Evolutionary conservation across 2,113 vertebrate genomes (phyloP), one percentile per base, ranked within the genome.

Genomic region (Raphicerus campestris): DNA sequence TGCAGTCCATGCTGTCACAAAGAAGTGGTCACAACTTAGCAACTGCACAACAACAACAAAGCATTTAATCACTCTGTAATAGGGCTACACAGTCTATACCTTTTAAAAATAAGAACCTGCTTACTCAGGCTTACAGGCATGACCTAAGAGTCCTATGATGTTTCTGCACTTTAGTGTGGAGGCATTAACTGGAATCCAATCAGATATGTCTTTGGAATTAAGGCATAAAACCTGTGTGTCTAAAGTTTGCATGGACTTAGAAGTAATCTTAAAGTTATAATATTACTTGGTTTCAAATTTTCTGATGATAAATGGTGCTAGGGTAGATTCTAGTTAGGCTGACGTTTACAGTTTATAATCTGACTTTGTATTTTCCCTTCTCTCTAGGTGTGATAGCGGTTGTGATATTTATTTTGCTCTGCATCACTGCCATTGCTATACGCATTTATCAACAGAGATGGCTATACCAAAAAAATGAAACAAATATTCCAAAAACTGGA

Each of bases 371-470:
- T 90, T 91, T 35, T 97, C 51, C 94, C 24, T 51, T 93, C 91
- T 83, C 78, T 95, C 88, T 93, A 99, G 99, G 99, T 97, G 98
- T 99, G 91, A 99, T 99, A 93, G 99, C 99, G 0, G 98, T 99
- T 6, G 99, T 98, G 96, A 99, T 99, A 98, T 99, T 99, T 42
- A 99, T 99, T 55, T 93, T 98, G 1, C 97, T 99, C 93, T 99
- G 99, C 45, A 98, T 98, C 14, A 94, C 98, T 26, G 99, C 98
- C 42, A 53, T 99, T 81, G 98, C 98, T 93, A 98, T 98, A 49
- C 98, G 97, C 39, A 97, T 99, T 98, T 99, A 99, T 98, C 98
- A 98, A 87, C 99, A 99, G 92, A 99, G 99, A 89, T 98, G 98
- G 58, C 94, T 98, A 1, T 99, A 99, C 93, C 98, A 98, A 97